Evolutionary conservation across 2,888 invertebrate genomes (phyloP).

Genomic region (Chloroclystis v-ata): DNA sequence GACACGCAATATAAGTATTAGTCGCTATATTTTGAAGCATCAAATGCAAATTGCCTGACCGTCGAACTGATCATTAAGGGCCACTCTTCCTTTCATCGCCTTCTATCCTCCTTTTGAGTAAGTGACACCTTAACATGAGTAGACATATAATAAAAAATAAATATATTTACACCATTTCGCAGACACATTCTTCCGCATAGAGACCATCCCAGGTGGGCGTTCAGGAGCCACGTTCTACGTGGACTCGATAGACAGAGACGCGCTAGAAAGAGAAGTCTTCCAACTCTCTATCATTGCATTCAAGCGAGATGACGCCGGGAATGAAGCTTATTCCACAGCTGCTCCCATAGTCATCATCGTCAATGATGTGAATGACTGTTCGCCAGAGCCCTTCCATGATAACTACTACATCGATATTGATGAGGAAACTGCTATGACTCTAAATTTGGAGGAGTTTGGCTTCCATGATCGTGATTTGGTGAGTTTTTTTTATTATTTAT

Average conservation of each 20-base stretch:
- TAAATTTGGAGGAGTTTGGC: constrained; percentile 69
- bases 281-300: constrained; percentile 66
- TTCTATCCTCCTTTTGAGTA: too few species aligned
- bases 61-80: too few species aligned
- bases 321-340: constrained; percentile 45
- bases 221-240: constrained; percentile 55
- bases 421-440: constrained; percentile 74
- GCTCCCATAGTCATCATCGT: constrained; percentile 66
- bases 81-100: too few species aligned
- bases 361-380: constrained; percentile 81
- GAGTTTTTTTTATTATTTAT: constrained; percentile 23
- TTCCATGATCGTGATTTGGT: constrained; percentile 77
- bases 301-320: constrained; percentile 56
- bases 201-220: constrained; percentile 46
- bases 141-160: too few species aligned
- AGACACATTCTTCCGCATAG: constrained; percentile 62
- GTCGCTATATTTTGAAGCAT: too few species aligned
- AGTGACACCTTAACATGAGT: too few species aligned
- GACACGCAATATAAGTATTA: too few species aligned
- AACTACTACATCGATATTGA: constrained; percentile 57
- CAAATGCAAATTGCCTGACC: too few species aligned
- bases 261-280: constrained; percentile 63
- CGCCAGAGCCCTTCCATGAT: constrained; percentile 67
- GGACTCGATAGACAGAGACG: constrained; percentile 66
- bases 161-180: constrained; percentile 16